phyloP scores from a whole-genome alignment of 2,113 vertebrate species.

The crab-eating macaque (Macaca fascicularis) region T2T-MFA8v1.1 NC_088381.1:72736001-72736500 shows the following conservation, averaged over 20 bases:
- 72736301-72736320: not conserved
- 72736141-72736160: not conserved
- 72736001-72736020: not conserved
- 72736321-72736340: not conserved
- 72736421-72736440: not conserved
- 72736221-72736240: not conserved
- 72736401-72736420: accelerated
- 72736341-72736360: not conserved
- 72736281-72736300: not conserved
- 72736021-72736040: not conserved
- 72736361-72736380: not conserved
- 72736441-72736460: accelerated
- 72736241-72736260: not conserved
- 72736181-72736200: not conserved
- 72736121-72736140: not conserved
- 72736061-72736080: not conserved
- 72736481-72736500: not conserved
- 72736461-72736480: not conserved
- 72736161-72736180: not conserved
- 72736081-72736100: not conserved
- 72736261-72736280: not conserved
- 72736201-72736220: not conserved
- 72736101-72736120: not conserved
- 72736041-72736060: not conserved
- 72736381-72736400: accelerated